Percentiles rank a stretch among this genome's conserved stretches.
Conservation (phyloP, 2,797 vertebrate species). For the Phalanger gymnotis region DNA sequence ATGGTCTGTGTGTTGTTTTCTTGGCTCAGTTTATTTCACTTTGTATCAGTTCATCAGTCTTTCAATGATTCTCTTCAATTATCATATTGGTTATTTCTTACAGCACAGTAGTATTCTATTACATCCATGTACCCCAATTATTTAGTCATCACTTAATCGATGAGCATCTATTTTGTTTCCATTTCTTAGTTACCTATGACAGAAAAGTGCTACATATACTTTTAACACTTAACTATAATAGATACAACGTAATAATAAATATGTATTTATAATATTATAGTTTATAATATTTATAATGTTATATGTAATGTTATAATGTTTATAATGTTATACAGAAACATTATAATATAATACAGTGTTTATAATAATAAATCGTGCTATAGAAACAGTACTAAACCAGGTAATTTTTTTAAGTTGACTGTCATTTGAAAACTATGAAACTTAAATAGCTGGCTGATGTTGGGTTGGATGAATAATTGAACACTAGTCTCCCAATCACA, state of each 20-base stretch:
- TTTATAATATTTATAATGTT: too few relatives aligned
- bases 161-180: neutral
- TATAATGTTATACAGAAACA: too few relatives aligned
- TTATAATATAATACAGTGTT: too few relatives aligned
- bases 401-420: neutral
- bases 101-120: neutral
- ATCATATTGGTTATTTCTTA: neutral
- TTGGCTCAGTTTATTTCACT: neutral
- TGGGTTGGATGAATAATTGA: constrained; percentile 25
- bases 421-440: neutral
- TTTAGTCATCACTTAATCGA: neutral
- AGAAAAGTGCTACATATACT: neutral
- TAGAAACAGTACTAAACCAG: constrained; percentile 2
- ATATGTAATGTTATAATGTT: too few relatives aligned
- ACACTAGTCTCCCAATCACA: neutral
- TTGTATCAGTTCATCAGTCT: neutral
- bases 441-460: constrained; percentile 32
- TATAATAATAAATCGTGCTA: too few relatives aligned
- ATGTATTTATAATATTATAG: too few relatives aligned
- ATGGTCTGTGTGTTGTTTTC: neutral
- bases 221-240: constrained; percentile 3
- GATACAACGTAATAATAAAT: too few relatives aligned
- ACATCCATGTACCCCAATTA: neutral
- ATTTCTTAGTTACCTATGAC: neutral
- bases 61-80: neutral